Conservation (phyloP, 2,888 invertebrate genomes). For the Dryococelus australis region DNA sequence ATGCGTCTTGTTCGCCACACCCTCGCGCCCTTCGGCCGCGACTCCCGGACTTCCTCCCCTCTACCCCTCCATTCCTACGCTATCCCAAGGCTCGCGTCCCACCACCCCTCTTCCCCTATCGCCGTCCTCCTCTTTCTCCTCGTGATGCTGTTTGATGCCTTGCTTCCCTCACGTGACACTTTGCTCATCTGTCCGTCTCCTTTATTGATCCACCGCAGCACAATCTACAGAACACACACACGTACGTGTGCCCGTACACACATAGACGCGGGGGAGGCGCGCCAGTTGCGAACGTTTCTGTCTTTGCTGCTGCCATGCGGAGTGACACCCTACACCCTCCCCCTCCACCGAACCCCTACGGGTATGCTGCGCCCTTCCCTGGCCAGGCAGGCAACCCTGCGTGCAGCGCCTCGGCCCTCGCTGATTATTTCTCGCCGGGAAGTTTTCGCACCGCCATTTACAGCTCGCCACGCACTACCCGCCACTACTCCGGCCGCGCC, state of each 20-base stretch:
- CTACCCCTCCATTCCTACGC: not conserved
- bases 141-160: conserved; percentile 27
- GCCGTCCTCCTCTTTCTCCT: not conserved
- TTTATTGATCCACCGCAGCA: conserved; percentile 31
- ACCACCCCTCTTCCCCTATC: not conserved
- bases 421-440: not conserved
- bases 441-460: no score
- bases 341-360: not conserved
- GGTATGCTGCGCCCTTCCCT: not conserved
- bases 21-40: conserved; percentile 24
- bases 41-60: conserved; percentile 13
- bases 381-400: conserved; percentile 1
- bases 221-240: conserved; percentile 30
- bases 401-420: not conserved
- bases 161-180: conserved; percentile 29
- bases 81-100: not conserved
- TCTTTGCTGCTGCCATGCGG: conserved; percentile 18
- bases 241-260: not conserved
- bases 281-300: conserved; percentile 16
- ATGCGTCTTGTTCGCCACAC: conserved; percentile 22
- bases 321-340: conserved; percentile 24
- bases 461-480: no score
- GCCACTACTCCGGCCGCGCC: no score
- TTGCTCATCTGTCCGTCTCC: conserved; percentile 31
- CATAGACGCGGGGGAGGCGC: not conserved